Percentiles rank a stretch among this genome's conserved stretches.
Conservation (phyloP, 1,140 invertebrate species). For the Neuroterus valhalla region DNA sequence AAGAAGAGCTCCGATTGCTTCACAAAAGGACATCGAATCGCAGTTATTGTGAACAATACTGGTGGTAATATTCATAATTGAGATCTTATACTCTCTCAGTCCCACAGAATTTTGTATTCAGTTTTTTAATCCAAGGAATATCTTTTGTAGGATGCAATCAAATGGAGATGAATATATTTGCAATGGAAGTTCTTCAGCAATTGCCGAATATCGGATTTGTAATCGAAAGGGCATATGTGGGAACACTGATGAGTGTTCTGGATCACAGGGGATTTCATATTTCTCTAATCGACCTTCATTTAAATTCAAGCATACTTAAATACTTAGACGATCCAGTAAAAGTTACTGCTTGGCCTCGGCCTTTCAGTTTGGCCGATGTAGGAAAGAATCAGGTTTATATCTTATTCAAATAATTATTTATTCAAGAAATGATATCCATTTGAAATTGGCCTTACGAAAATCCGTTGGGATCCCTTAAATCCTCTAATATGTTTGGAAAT, state of each 20-base stretch:
- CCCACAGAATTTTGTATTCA: too few species aligned
- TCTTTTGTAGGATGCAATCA: conserved; percentile 77
- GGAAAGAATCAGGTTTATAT: conserved; percentile 35
- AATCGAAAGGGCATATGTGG: conserved; percentile 76
- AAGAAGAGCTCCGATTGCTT: conserved; percentile 39
- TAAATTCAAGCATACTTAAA: conserved; percentile 57
- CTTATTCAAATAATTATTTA: not conserved
- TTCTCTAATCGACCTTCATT: conserved; percentile 76
- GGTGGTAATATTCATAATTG: conserved; percentile 42
- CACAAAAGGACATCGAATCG: conserved; percentile 45
- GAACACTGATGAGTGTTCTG: conserved; percentile 79
- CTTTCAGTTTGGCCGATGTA: conserved; percentile 37
- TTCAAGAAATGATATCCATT: too few species aligned
- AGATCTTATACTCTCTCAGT: too few species aligned
- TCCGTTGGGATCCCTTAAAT: too few species aligned
- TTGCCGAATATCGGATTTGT: conserved; percentile 65
- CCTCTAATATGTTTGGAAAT: too few species aligned
- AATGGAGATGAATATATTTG: conserved; percentile 79
- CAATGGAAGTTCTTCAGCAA: conserved; percentile 76
- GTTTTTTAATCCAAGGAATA: not conserved
- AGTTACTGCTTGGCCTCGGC: conserved; percentile 69
- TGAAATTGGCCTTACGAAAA: too few species aligned
- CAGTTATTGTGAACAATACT: conserved; percentile 54
- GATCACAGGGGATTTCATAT: conserved; percentile 80
- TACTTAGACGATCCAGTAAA: conserved; percentile 72